These are phyloP conservation scores for Psix sp. DNA, from an alignment of 1,140 invertebrate genomes.

Conservation along the genomic window DNA sequence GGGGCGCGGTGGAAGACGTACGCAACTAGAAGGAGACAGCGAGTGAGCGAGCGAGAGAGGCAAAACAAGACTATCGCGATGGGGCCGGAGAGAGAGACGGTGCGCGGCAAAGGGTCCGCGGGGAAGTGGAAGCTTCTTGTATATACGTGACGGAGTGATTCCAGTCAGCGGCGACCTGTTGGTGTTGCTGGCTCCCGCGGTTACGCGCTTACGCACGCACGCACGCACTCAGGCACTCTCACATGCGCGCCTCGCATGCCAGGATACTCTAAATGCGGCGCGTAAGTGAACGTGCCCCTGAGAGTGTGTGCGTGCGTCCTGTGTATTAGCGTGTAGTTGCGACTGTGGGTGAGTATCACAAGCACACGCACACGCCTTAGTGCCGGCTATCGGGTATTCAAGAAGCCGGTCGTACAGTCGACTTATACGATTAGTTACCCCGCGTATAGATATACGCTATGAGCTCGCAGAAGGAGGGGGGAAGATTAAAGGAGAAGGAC, in stretches of 20 bases:
- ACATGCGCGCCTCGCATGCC: constrained; percentile 26
- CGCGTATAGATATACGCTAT: constrained; percentile 42
- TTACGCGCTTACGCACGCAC: constrained; percentile 66
- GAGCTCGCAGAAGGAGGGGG: constrained; percentile 13
- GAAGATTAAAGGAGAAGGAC: constrained; percentile 37
- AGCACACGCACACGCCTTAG: background rate
- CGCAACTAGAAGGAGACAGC: constrained; percentile 25
- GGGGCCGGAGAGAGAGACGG: constrained; percentile 5
- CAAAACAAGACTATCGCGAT: constrained; percentile 28
- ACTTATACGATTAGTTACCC: constrained; percentile 57
- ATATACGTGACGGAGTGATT: constrained; percentile 63
- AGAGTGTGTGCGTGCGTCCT: background rate
- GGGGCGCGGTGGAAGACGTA: constrained; percentile 33
- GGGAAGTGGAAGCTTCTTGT: constrained; percentile 55
- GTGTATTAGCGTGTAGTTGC: no score
- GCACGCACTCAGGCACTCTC: constrained; percentile 34
- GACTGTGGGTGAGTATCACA: background rate
- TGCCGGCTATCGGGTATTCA: constrained; percentile 42
- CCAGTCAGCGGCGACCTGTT: constrained; percentile 69
- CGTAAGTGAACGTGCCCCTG: constrained; percentile 7
- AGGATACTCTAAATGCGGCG: constrained; percentile 35
- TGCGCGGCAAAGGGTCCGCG: constrained; percentile 17
- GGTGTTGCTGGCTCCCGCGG: constrained; percentile 68
- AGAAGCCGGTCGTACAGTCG: constrained; percentile 48
- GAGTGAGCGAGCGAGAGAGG: constrained; percentile 22